Evolutionary conservation across 2,113 vertebrate species (phyloP), one percentile per base, ranked within the genome.

Genomic region (Pitta sordida): DNA sequence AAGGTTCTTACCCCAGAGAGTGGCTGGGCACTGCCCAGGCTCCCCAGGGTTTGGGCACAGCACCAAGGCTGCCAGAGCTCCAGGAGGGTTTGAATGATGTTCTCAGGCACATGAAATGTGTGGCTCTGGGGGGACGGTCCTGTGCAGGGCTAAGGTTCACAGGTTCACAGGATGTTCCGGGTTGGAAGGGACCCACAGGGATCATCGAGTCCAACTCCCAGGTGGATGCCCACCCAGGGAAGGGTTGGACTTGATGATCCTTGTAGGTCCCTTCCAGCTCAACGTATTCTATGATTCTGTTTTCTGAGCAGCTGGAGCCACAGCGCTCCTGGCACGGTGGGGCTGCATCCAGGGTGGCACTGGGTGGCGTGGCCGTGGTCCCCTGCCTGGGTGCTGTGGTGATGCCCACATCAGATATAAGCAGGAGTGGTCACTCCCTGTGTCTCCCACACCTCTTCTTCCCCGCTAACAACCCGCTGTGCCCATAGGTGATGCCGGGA

Each of bases 301-400:
- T 52, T 32, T 2, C 2, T 5, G 4, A 41, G 27, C 21, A 8
- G 39, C 15, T 11, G 4, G 36, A 56, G 49, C n/a, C 0, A 1
- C 52, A 18, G 76, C 0, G 2, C 11, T 32, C 8, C 36, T 4
- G 15, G 59, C 6, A 1, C 1, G 18, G 8, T 13, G 37, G 7
- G 13, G 34, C 7, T 1, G 11, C 34, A 30, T 21, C 4, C 1
- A 21, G 21, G 32, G 17, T 24, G 73, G 26, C 17, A 6, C 20
- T 9, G 68, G 39, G 41, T 56, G 80, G 30, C 18, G 15, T 2
- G 0, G 37, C 30, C 1, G 0, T 0, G 8, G n/a, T 55, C 48
- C 6, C 37, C 49, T 13, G 11, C 0, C 0, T 3, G 37, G 27
- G 9, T 7, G 44, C 70, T 18, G 43, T 0, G 0, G 41, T 6